A percentile compares a stretch with the other conserved stretches of the same genome.
Conservation (phyloP, 2,888 invertebrate species). For the Eupithecia dodoneata region DNA sequence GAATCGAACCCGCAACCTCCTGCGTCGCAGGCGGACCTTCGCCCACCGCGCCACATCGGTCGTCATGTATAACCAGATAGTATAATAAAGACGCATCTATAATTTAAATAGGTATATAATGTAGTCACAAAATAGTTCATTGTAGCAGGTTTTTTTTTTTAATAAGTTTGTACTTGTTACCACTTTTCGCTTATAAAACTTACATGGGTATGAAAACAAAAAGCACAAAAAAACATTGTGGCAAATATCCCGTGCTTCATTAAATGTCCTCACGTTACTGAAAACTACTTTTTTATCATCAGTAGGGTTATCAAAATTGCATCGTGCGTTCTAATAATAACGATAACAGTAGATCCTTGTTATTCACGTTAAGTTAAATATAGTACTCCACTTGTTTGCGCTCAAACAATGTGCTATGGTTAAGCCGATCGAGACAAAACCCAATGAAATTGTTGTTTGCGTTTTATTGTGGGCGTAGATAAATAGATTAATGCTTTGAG, state of each 20-base stretch:
- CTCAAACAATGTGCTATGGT: background rate
- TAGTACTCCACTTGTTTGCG: background rate
- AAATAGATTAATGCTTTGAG: conserved; percentile 5
- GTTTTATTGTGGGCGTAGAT: conserved; percentile 1
- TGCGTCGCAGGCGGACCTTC: too few species aligned
- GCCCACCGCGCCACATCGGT: too few species aligned
- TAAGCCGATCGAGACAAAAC: background rate
- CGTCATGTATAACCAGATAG: too few species aligned
- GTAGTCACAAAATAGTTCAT: background rate
- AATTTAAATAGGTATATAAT: too few species aligned
- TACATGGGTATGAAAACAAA: background rate
- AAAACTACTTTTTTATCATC: background rate
- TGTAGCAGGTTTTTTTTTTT: background rate
- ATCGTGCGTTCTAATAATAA: background rate
- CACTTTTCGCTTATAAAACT: too few species aligned
- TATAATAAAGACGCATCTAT: too few species aligned
- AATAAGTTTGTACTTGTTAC: background rate
- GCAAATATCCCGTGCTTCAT: background rate
- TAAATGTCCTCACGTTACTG: background rate
- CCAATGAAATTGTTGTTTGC: background rate
- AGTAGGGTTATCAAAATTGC: background rate
- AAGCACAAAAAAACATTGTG: background rate
- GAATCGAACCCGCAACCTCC: too few species aligned
- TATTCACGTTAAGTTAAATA: background rate
- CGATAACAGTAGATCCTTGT: background rate